Evolutionary conservation across 1,140 invertebrate genomes (phyloP).

Genomic region (Drosophila seguyi): DNA sequence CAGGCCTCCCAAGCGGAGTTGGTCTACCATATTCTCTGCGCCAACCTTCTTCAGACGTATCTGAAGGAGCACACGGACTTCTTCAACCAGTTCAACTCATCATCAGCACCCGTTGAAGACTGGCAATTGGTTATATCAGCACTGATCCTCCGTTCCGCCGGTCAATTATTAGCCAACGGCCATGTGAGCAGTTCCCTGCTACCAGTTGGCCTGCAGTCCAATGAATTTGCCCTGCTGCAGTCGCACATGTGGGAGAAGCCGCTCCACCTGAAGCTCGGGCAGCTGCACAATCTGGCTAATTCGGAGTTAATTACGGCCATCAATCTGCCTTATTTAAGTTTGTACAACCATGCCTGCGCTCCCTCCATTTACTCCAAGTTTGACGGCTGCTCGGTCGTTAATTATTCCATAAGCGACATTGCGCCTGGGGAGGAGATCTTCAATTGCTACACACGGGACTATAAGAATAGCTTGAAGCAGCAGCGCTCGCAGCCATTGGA

Average conservation of each 20-base stretch:
- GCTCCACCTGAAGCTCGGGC: conserved; percentile 45
- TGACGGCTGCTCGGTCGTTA: conserved; percentile 52
- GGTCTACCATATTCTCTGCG: conserved; percentile 55
- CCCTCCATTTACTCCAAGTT: conserved; percentile 53
- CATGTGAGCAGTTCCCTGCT: conserved; percentile 60
- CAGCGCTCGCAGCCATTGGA: conserved; percentile 36
- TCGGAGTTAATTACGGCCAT: conserved; percentile 46
- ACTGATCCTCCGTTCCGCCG: conserved; percentile 59
- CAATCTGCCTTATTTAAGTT: conserved; percentile 71
- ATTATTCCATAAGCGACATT: conserved; percentile 37
- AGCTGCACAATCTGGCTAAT: conserved; percentile 49
- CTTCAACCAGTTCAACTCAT: conserved; percentile 29
- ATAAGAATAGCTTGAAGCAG: conserved; percentile 16
- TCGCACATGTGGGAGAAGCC: conserved; percentile 56
- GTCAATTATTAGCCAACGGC: conserved; percentile 66
- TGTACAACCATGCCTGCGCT: conserved; percentile 71
- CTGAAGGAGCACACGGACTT: conserved; percentile 54
- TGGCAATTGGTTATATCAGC: conserved; percentile 60
- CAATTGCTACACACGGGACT: conserved; percentile 72
- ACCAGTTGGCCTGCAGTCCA: not conserved
- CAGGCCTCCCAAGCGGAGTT: conserved; percentile 40
- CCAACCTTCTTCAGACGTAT: conserved; percentile 66
- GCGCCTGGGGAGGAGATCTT: conserved; percentile 57
- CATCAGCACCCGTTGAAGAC: conserved; percentile 14
- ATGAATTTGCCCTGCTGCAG: conserved; percentile 51